phyloP scores from a whole-genome alignment of 37 sponge, comb jelly and placozoan species.

The Cladorhizidae sp. region DNA sequence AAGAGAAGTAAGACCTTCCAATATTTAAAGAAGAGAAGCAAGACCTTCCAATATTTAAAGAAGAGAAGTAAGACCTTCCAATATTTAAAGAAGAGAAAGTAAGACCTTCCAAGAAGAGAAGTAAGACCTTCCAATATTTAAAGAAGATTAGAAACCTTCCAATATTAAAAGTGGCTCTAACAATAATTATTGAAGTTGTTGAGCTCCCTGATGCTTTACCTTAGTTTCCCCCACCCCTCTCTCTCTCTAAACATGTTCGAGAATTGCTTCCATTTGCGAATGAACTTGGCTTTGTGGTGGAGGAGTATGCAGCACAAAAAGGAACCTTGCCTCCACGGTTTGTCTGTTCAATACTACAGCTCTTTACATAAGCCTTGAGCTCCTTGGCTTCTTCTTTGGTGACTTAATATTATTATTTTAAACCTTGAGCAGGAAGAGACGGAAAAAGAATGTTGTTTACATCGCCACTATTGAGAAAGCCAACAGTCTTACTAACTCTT shows the following conservation, averaged over 20 bases:
- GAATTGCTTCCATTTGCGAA: constrained; percentile 79
- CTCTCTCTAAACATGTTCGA: constrained; percentile 63
- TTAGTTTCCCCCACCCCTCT: not conserved
- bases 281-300: constrained; percentile 79
- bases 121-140: too few relatives aligned
- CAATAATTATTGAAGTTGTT: not conserved
- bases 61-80: too few relatives aligned
- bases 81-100: too few relatives aligned
- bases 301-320: constrained; percentile 90
- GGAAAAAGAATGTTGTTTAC: constrained; percentile 75
- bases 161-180: too few relatives aligned
- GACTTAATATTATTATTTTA: not conserved
- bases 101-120: too few relatives aligned
- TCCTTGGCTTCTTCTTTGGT: not conserved
- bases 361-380: not conserved
- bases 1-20: too few relatives aligned
- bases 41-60: too few relatives aligned
- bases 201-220: not conserved
- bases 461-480: constrained; percentile 97
- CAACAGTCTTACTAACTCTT: constrained; percentile 77
- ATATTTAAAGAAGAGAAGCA: too few relatives aligned
- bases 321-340: constrained; percentile 85
- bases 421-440: constrained; percentile 22
- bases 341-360: not conserved
- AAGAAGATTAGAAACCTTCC: too few relatives aligned